Conservation (phyloP, 23 tunicate genomes). For the Ciona savignyi region DNA sequence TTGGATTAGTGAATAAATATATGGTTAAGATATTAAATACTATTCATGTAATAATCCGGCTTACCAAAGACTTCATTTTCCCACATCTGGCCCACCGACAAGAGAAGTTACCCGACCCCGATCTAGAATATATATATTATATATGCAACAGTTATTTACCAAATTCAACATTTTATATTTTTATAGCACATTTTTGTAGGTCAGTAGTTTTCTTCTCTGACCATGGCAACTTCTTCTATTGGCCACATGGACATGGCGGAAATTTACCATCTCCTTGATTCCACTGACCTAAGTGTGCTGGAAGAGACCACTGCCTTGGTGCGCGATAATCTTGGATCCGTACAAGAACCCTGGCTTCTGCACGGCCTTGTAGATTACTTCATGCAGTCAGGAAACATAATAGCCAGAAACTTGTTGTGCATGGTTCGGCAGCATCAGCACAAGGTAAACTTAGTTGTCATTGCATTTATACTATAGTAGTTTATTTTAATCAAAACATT, state of each 20-base stretch:
- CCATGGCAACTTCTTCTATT: no score
- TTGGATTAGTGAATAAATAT: no score
- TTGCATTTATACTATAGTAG: neutral
- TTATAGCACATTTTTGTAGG: no score
- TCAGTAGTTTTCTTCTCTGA: no score
- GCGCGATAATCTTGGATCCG: slow-evolving; percentile 46
- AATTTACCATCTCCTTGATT: slow-evolving; percentile 57
- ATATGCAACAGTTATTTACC: no score
- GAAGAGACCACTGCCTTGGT: slow-evolving; percentile 66
- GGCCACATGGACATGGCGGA: slow-evolving; percentile 56
- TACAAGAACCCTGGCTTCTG: slow-evolving; percentile 55
- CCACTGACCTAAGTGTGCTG: slow-evolving; percentile 43
- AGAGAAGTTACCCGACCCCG: no score
- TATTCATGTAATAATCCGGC: no score
- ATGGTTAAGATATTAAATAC: no score
- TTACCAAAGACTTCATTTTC: no score
- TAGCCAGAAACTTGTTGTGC: slow-evolving; percentile 36
- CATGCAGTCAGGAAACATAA: slow-evolving; percentile 51
- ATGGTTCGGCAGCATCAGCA: slow-evolving; percentile 61
- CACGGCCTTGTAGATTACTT: slow-evolving; percentile 60
- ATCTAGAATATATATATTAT: no score
- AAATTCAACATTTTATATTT: no score
- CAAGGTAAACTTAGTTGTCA: slow-evolving; percentile 15
- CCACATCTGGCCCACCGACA: no score
- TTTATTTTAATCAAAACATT: neutral